Evolutionary conservation across 1,140 invertebrate species (phyloP).

Genomic region (Stegodyphus mimosarum): DNA sequence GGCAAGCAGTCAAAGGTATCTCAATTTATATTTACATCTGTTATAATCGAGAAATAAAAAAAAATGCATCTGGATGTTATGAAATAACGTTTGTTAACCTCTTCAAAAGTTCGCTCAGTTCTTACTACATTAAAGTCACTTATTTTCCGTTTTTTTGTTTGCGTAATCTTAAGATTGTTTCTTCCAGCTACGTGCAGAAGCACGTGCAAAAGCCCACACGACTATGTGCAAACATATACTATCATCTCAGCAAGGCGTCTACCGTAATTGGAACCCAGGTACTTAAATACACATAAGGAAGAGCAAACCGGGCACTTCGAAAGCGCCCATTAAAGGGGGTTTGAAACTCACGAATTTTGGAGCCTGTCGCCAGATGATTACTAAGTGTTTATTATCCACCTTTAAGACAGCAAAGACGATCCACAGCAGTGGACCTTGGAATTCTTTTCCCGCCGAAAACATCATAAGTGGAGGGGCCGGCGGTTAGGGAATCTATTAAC

Average conservation of each 20-base stretch:
- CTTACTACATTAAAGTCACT: too few species aligned
- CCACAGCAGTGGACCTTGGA: conserved; percentile 15
- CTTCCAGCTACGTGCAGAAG: too few species aligned
- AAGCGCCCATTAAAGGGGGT: conserved; percentile 42
- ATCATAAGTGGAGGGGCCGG: conserved; percentile 41
- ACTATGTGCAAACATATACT: too few species aligned
- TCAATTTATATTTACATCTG: too few species aligned
- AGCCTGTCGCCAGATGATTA: conserved; percentile 48
- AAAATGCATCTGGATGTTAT: too few species aligned
- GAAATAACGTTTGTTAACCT: too few species aligned
- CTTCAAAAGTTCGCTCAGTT: too few species aligned
- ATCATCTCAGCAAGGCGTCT: conserved; percentile 20
- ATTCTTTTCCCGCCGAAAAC: background rate
- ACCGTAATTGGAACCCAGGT: conserved; percentile 8
- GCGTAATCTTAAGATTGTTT: too few species aligned
- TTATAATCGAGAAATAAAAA: too few species aligned
- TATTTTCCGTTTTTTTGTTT: too few species aligned
- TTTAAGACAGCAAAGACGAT: background rate
- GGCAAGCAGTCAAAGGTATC: too few species aligned
- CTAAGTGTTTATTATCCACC: background rate
- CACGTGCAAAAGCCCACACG: too few species aligned
- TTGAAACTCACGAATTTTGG: conserved; percentile 35
- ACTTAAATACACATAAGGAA: conserved; percentile 21
- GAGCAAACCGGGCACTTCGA: conserved; percentile 34
- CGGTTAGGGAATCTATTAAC: conserved; percentile 36